Evolutionary conservation across 2,888 invertebrate species (phyloP).

Genomic region (Polia nebulosa): DNA sequence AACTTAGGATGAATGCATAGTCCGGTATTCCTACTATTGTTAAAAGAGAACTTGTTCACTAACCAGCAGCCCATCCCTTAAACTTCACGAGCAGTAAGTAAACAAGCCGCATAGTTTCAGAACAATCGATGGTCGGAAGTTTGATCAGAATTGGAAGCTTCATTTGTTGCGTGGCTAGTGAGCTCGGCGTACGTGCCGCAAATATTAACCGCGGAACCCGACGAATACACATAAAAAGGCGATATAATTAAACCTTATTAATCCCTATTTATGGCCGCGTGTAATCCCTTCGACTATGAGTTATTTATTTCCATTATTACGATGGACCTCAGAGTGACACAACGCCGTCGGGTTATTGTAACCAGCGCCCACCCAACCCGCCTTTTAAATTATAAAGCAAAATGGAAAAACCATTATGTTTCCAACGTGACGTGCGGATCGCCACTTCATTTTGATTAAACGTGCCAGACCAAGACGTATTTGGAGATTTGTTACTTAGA

Average conservation of each 20-base stretch:
- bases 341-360: conserved; percentile 51
- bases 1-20: background rate
- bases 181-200: conserved; percentile 77
- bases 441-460: conserved; percentile 66
- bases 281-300: conserved; percentile 72
- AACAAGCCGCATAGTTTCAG: conserved; percentile 54
- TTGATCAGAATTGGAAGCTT: conserved; percentile 64
- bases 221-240: conserved; percentile 73
- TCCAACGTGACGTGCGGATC: conserved; percentile 46
- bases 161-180: conserved; percentile 63
- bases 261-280: conserved; percentile 81
- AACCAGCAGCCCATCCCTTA: conserved; percentile 26
- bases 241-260: conserved; percentile 84
- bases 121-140: conserved; percentile 63
- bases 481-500: conserved; percentile 50
- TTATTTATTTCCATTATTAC: conserved; percentile 59
- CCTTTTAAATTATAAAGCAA: conserved; percentile 62
- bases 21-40: background rate
- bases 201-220: conserved; percentile 66
- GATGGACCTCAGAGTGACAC: conserved; percentile 25
- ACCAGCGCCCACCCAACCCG: conserved; percentile 23
- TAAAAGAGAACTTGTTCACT: conserved; percentile 11
- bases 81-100: conserved; percentile 50
- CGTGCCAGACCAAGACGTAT: conserved; percentile 51
- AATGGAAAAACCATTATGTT: conserved; percentile 63